Evolutionary conservation across 2,797 vertebrate species (phyloP), one percentile per base, ranked within the genome.

Genomic region (Tadarida brasiliensis): DNA sequence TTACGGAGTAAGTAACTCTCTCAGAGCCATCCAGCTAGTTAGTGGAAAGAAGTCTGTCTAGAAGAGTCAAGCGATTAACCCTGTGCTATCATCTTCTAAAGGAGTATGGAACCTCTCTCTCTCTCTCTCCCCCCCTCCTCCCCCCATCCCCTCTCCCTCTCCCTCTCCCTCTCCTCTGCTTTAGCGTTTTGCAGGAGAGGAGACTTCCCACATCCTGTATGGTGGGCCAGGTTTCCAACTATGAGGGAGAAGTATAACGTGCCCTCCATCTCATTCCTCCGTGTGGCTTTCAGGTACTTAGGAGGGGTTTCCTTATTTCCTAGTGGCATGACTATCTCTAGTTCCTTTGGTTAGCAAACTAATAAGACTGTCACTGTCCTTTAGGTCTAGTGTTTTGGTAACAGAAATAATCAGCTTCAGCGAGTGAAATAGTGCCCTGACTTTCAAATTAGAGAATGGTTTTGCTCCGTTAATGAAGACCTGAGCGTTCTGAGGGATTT

Each of bases 391-490:
- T 89, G 54, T 91, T 83, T 88, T 90, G 74, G 10, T 56, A 91
- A 76, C 9, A 63, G 16, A 70, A 89, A 81, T 57, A 74, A 11
- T 73, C 11, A 51, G 35, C 30, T 35, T 90, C 57, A n/a, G 54
- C 77, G 74, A n/a, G 33, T 87, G 82, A 95, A 94, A 56, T 30
- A 26, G 39, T 76, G 49, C 28, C 11, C 39, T 35, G 24, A 80
- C 49, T 87, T 56, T n/a, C 65, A 87, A 92, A 47, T 93, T 94
- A 78, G 24, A 96, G 24, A 70, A 71, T 56, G 14, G 20, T 65
- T 93, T 68, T 90, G 4, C 61, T 92, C 24, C 77, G 68, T 82
- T 82, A 61, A 91, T 82, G 59, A 88, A 96, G 74, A 83, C 7
- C 49, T 28, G 7, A 44, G 49, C 10, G 15, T 59, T 56, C 44